Conservation (phyloP, 2,888 invertebrate genomes). For the Pristionchus arcanus region DNA sequence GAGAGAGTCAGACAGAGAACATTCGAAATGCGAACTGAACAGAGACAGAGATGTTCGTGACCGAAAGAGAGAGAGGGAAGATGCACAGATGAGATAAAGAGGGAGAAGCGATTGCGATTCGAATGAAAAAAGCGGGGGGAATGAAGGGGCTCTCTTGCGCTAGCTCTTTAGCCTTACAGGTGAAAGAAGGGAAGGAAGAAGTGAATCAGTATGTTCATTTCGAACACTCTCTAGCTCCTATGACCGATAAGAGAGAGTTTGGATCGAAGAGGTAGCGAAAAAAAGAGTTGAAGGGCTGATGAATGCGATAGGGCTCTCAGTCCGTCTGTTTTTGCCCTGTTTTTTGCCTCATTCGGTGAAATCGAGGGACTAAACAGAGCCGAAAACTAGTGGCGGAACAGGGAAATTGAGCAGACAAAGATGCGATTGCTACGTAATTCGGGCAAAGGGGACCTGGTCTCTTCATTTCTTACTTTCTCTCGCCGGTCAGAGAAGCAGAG, state of each 20-base stretch:
- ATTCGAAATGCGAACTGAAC: background rate
- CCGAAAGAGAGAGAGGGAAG: background rate
- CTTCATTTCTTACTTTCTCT: background rate
- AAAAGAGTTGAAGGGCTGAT: background rate
- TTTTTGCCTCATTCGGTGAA: background rate
- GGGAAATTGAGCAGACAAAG: conserved; percentile 24
- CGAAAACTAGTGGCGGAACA: background rate
- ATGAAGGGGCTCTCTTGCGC: background rate
- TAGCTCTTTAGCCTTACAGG: too few relatives aligned
- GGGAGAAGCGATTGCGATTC: conserved; percentile 4
- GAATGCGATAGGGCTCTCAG: background rate
- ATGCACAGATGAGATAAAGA: conserved; percentile 33
- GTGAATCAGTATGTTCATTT: background rate
- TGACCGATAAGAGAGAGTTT: background rate
- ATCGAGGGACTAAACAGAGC: background rate
- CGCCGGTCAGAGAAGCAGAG: background rate
- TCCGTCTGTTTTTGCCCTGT: background rate
- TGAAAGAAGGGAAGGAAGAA: background rate
- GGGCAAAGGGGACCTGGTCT: background rate
- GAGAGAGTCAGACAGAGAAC: background rate
- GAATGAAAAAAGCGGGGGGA: background rate
- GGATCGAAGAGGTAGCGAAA: background rate
- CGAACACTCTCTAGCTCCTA: background rate
- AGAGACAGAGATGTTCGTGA: conserved; percentile 6
- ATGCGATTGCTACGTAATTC: background rate